Percentiles rank a stretch among this genome's conserved stretches.
Evolutionary conservation across 1,140 invertebrate species (phyloP).

Genomic region (Ooceraea biroi): DNA sequence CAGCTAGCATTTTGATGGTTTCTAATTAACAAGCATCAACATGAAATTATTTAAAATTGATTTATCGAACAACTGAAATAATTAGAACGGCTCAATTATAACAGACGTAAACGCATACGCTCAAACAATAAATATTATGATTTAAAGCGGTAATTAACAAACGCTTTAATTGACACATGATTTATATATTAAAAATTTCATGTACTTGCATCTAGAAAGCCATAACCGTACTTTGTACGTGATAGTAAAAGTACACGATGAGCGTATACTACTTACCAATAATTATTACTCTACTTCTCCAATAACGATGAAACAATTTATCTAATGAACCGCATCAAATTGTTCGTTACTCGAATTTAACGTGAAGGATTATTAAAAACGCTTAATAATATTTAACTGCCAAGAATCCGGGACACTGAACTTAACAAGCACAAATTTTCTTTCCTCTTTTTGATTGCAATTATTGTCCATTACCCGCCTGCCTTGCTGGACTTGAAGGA

Average conservation of each 20-base stretch:
- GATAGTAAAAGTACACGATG: not conserved
- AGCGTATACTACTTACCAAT: not conserved
- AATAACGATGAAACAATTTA: not conserved
- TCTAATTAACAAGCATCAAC: not conserved
- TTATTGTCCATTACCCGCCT: not conserved
- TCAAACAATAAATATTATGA: not conserved
- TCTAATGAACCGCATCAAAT: not conserved
- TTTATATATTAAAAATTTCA: slow-evolving; percentile 18
- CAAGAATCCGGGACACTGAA: too few relatives aligned
- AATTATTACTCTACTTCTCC: not conserved
- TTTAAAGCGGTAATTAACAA: slow-evolving; percentile 20
- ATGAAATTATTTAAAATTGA: slow-evolving; percentile 9
- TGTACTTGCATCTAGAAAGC: not conserved
- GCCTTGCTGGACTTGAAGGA: not conserved
- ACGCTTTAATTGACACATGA: not conserved
- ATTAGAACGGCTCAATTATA: not conserved
- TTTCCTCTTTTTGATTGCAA: not conserved
- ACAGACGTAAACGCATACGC: not conserved
- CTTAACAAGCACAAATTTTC: not conserved
- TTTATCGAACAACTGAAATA: slow-evolving; percentile 14
- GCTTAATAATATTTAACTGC: too few relatives aligned
- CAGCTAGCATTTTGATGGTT: not conserved
- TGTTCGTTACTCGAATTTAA: not conserved
- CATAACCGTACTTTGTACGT: not conserved
- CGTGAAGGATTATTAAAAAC: not conserved